Evolutionary conservation across 1,140 invertebrate species (phyloP), one percentile per base, ranked within the genome.

Genomic region (Hyposmocoma kahamanoa): DNA sequence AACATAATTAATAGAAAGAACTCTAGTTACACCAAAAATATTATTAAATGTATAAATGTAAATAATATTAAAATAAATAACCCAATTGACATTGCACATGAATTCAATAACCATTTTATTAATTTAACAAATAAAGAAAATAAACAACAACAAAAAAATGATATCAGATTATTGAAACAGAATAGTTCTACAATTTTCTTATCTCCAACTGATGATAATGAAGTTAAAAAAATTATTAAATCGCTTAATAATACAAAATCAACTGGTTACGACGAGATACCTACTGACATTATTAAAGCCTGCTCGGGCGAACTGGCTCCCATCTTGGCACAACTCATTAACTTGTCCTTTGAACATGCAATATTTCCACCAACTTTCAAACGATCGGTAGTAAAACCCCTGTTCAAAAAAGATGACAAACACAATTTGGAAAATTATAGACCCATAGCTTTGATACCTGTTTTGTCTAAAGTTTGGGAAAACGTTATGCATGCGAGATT

Each of bases 401-500:
- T 43, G 3, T 11, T 20, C 21, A 45, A 45, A 20, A 45, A 45
- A 30, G 43, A 30, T 3, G 22, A 45, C 13, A 45, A 10, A 17
- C 28, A 34, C 11, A 21, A 45, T 11, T 19, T 47, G 20, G 20
- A 47, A 9, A 47, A 36, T 13, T 47, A 47, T 36, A 18, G 44
- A 18, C 44, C 30, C n/a, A 47, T 47, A 15, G 20, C 45, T 3
- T 19, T 47, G 32, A 34, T 47, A 38, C 36, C 46, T 1, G 24
- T 48, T 1, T 26, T 41, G 19, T 48, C 46, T 3, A 48, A 48
- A 17, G 18, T 48, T 39, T 39, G 26, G 10, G 48, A 50, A 32
- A 50, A 43, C 15, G 18, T 21, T 17, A 34, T 50, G 11, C 48
- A 34, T 17, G 6, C 19, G 1, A 30, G 48, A 50, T 28, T 43